Base-by-base conservation (phyloP, 1,140 invertebrate genomes). In the Trichonephila inaurata region DNA sequence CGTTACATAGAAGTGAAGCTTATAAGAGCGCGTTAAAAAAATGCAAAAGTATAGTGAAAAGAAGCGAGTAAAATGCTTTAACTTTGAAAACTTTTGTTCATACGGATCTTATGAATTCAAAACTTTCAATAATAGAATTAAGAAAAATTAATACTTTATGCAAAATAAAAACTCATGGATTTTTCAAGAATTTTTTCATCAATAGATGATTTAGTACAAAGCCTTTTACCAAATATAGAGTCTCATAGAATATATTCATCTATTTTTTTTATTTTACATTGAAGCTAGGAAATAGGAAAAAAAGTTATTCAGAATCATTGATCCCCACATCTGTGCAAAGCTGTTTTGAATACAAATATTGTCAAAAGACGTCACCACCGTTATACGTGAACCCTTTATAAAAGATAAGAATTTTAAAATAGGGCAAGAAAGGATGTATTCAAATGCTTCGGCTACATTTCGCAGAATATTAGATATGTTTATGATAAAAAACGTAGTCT, bases 231-330 rank as follows among this genome's bases (percentile, higher is more conserved):
- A 69, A 69, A 69, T 7, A 69, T 24, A 24, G n/a, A 24, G 8
- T 62, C 7, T 69, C 10, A 8, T 24, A 0, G 7, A n/a, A 24
- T 4, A 2, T n/a, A 6, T 77, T 77, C 28, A 40, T 77, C 33
- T 28, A 40, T 5, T 77, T 77, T 16, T 77, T 28, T 3, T 8
- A 3, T 2, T 77, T 3, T 18, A 40, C 10, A 5, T 77, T 12
- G 18, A 33, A 33, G 33, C 16, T 33, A 5, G 4, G 72, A 33
- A 3, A 33, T 2, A 77, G 33, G 14, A 77, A 77, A 18, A 77
- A 77, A 77, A 69, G 66, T 24, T n/a, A 77, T 77, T 12, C 28
- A 40, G 28, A 77, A 19, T 77, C 72, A 77, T 33, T 77, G 72
- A 40, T 77, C 28, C 28, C 18, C 72, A 33, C 72, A 28, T 77